Conservation (phyloP, 1,140 invertebrate genomes). For the Chironomus striatipennis region DNA sequence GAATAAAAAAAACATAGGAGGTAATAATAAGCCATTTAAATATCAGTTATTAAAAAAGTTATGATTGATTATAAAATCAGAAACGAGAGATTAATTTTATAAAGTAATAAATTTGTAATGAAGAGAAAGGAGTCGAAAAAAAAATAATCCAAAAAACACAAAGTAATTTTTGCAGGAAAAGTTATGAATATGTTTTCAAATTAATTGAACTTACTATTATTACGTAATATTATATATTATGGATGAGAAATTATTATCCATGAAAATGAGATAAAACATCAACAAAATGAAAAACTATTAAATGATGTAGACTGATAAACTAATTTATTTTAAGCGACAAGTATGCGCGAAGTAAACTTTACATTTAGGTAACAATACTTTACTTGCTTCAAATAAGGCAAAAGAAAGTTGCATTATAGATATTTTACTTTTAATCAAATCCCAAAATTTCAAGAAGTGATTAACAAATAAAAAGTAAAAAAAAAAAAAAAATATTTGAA, state of each 20-base stretch:
- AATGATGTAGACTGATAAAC: constrained; percentile 6
- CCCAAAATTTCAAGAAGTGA: constrained; percentile 1
- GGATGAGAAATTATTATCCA: not conserved
- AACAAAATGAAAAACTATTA: not conserved
- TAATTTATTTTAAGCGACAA: constrained; percentile 13
- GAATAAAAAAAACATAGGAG: too few species aligned
- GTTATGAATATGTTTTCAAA: not conserved
- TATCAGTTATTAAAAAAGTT: too few species aligned
- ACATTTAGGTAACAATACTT: not conserved
- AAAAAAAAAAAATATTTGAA: not conserved
- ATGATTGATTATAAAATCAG: too few species aligned
- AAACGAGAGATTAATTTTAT: too few species aligned
- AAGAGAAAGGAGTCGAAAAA: too few species aligned
- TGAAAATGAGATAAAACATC: not conserved
- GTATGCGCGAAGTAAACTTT: not conserved
- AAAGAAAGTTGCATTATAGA: not conserved
- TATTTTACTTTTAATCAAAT: not conserved
- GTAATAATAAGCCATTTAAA: too few species aligned
- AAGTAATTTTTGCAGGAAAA: constrained; percentile 2
- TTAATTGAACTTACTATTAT: constrained; percentile 5
- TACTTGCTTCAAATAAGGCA: not conserved
- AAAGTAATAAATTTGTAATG: not conserved
- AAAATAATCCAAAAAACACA: not conserved
- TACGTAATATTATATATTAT: constrained; percentile 1
- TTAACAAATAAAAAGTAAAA: not conserved